Conservation (phyloP, 2,113 vertebrate species). For the Oryzias curvinotus region DNA sequence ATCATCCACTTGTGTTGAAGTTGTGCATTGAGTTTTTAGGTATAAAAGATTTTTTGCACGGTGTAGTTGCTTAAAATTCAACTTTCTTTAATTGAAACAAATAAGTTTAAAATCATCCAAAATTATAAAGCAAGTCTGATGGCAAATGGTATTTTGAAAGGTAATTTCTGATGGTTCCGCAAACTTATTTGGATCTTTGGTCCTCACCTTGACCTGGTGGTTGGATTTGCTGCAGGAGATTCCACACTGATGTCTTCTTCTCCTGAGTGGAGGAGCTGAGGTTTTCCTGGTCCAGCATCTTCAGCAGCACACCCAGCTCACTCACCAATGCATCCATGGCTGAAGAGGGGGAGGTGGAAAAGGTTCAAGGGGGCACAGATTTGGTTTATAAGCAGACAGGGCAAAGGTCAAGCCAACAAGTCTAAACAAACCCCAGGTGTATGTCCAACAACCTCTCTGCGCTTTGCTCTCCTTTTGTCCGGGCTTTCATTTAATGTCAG, state of each 20-base stretch:
- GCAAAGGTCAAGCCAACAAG: constrained; percentile 46
- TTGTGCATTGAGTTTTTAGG: no score
- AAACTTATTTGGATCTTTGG: not conserved
- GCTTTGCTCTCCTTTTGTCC: constrained; percentile 7
- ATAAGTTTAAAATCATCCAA: no score
- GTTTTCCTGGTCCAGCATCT: constrained; percentile 92
- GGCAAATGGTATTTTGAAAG: not conserved
- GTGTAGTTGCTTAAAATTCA: no score
- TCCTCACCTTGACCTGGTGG: constrained; percentile 82
- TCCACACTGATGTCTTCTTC: constrained; percentile 90
- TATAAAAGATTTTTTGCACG: no score
- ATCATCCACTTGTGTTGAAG: no score
- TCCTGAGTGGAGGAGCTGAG: constrained; percentile 88
- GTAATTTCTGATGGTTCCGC: not conserved
- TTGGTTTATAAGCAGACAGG: constrained; percentile 37
- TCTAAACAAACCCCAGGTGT: constrained; percentile 58
- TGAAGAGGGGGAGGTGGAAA: constrained; percentile 53
- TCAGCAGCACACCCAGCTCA: constrained; percentile 88
- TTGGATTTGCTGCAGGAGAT: constrained; percentile 90
- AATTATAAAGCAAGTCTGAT: no score
- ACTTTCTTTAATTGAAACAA: no score
- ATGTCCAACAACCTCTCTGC: constrained; percentile 14
- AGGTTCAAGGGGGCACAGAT: constrained; percentile 29
- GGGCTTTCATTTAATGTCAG: constrained; percentile 43
- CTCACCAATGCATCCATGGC: constrained; percentile 92